Evolutionary conservation across 2,797 vertebrate genomes (phyloP), one percentile per base, ranked within the genome.

Genomic region (Premnoplex brunnescens): DNA sequence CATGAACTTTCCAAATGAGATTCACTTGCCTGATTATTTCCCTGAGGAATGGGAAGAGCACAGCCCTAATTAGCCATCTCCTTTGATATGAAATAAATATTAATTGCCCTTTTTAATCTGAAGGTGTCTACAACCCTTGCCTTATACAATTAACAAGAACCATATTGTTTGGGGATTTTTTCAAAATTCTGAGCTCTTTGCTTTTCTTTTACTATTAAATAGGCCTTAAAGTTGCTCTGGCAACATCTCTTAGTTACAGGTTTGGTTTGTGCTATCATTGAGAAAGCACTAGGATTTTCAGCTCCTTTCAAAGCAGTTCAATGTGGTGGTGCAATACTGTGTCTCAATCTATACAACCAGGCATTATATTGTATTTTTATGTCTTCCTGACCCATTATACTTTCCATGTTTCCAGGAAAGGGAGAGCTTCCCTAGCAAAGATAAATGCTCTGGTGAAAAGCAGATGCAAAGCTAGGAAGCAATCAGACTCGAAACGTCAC

Each of bases 11-110:
- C 85, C 95, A 96, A 91, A 96, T 92, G 93, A 94, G 95, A 96
- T 94, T 94, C 79, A 60, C 89, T 91, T 19, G 81, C 68, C 82
- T 88, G 93, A 93, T 96, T 96, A 95, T 96, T 96, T 96, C 95
- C 93, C 92, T 66, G 81, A 87, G 84, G 92, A 82, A 89, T 80
- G 72, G 86, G 93, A 89, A 97, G 62, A 95, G 92, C 81, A 89
- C 30, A 87, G 85, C 63, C 79, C 91, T 96, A 96, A 97, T 96
- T 93, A 96, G 93, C 87, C 94, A 92, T 85, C 85, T 80, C 76
- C 75, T 93, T 93, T 80, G 82, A 94, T 92, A 92, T 26, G 91
- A 92, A 97, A 95, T 96, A 96, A 97, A 95, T 95, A 96, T 94
- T 96, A 96, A 96, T 96, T 96, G 95, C 85, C 62, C 93, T 96